Evolutionary conservation across 2,888 invertebrate genomes (phyloP), one percentile per base, ranked within the genome.

Genomic region (Rhamnusium bicolor): DNA sequence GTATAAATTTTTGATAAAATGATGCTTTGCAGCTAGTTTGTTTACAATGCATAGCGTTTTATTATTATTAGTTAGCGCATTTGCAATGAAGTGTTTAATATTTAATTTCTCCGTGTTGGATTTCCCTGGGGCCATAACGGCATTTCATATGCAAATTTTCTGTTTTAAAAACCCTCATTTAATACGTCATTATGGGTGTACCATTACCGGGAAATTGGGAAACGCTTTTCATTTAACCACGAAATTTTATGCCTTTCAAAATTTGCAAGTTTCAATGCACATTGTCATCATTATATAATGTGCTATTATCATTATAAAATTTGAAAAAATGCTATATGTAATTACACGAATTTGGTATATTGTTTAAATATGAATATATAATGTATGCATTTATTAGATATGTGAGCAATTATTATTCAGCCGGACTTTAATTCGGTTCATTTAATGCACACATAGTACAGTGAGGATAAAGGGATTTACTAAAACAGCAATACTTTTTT

Each of bases 31-130:
- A 62, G 68, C 60, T 40, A 46, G 68, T 76, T 76, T 70, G 72
- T 71, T 73, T 61, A 40, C 62, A 70, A 72, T 67, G 71, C 72
- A 72, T 62, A 18, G 60, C 46, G 70, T 70, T 71, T 76, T 65
- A 71, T 77, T 77, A 77, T 77, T 81, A 75, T 77, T 74, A 77
- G 65, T 72, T 77, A 80, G 83, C 78, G 79, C 83, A 82, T 83
- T 83, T 79, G 81, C 84, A 84, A 85, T 85, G 82, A 81, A 74
- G 81, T 78, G 82, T 84, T n/a, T 85, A 86, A 84, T 84, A 84
- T 85, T 85, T 84, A 86, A 85, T 84, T 82, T 80, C 76, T 72
- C 67, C 61, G 76, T 74, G 72, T 79, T 76, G 80, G 79, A 83
- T 83, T 84, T 83, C 83, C 84, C 84, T 58, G 46, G 81, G 79